Evolutionary conservation across 2,888 invertebrate genomes (phyloP).

Genomic region (Chrysolina americana): DNA sequence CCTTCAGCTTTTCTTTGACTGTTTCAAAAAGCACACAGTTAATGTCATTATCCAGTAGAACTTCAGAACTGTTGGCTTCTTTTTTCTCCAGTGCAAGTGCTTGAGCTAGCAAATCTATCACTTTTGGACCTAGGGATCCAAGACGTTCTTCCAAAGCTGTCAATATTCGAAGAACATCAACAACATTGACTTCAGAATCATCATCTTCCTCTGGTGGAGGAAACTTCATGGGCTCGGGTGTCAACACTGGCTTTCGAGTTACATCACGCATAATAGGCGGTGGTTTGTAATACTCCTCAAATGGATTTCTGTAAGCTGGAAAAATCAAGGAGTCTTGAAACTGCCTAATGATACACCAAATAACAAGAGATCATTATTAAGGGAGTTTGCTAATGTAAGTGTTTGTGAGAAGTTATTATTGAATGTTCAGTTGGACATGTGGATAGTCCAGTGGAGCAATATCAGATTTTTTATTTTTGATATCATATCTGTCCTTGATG

Average conservation of each 20-base stretch:
- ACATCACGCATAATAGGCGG: constrained; percentile 64
- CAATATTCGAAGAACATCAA: constrained; percentile 80
- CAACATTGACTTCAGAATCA: constrained; percentile 73
- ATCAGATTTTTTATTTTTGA: too few relatives aligned
- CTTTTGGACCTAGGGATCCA: constrained; percentile 87
- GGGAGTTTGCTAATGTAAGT: too few relatives aligned
- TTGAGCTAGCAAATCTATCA: constrained; percentile 82
- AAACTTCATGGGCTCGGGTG: background rate
- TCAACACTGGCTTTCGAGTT: constrained; percentile 57
- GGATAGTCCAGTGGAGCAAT: too few relatives aligned
- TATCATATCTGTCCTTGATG: too few relatives aligned
- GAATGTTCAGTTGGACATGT: too few relatives aligned
- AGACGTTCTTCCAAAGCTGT: constrained; percentile 87
- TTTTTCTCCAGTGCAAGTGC: constrained; percentile 84
- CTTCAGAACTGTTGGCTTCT: constrained; percentile 82
- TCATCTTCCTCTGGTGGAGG: constrained; percentile 69
- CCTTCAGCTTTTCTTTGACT: constrained; percentile 86
- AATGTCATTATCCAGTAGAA: constrained; percentile 80
- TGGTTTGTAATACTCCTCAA: constrained; percentile 57
- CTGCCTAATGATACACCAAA: too few relatives aligned
- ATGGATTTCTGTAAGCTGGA: constrained; percentile 32
- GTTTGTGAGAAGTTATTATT: too few relatives aligned
- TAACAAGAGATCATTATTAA: too few relatives aligned
- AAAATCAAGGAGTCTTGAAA: background rate
- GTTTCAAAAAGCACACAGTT: constrained; percentile 86